These are phyloP conservation scores for Meteorus sp. DNA, from an alignment of 1,140 invertebrate species.

Conservation along the genomic window DNA sequence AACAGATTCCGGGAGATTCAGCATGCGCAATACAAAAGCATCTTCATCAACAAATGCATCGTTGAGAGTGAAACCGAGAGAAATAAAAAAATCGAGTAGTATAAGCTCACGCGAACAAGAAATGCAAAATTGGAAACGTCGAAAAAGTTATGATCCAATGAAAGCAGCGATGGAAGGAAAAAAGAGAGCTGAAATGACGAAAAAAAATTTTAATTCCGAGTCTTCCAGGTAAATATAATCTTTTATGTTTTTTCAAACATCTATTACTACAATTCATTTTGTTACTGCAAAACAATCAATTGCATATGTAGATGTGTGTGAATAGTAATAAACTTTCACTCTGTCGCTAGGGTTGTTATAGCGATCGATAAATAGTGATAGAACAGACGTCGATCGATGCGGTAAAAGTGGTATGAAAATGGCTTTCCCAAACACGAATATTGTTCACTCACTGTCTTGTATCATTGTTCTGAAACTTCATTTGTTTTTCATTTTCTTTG, in stretches of 20 bases:
- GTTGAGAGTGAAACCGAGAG: constrained; percentile 34
- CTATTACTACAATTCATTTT: too few species aligned
- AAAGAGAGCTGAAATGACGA: constrained; percentile 54
- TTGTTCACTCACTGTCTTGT: constrained; percentile 24
- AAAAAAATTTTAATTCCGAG: constrained; percentile 36
- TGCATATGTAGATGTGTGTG: constrained; percentile 20
- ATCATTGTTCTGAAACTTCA: constrained; percentile 23
- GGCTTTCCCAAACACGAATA: too few species aligned
- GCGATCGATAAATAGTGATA: constrained; percentile 48
- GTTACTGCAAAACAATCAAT: too few species aligned
- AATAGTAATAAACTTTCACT: constrained; percentile 37
- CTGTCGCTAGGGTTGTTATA: constrained; percentile 45
- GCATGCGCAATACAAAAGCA: constrained; percentile 58
- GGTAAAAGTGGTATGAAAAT: constrained; percentile 39
- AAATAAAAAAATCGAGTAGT: constrained; percentile 62
- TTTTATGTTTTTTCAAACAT: constrained; percentile 6
- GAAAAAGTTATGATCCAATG: constrained; percentile 89
- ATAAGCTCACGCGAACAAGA: constrained; percentile 75
- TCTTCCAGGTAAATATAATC: constrained; percentile 39
- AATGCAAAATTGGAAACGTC: constrained; percentile 88
- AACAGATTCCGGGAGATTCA: constrained; percentile 68
- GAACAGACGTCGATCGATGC: constrained; percentile 31
- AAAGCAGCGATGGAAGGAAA: constrained; percentile 81
- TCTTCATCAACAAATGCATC: constrained; percentile 31
- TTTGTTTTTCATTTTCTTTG: neutral